Percentiles rank a stretch among this genome's conserved stretches.
phyloP scores from a whole-genome alignment of 2,797 vertebrate genomes.

The Florisuga fusca region DNA sequence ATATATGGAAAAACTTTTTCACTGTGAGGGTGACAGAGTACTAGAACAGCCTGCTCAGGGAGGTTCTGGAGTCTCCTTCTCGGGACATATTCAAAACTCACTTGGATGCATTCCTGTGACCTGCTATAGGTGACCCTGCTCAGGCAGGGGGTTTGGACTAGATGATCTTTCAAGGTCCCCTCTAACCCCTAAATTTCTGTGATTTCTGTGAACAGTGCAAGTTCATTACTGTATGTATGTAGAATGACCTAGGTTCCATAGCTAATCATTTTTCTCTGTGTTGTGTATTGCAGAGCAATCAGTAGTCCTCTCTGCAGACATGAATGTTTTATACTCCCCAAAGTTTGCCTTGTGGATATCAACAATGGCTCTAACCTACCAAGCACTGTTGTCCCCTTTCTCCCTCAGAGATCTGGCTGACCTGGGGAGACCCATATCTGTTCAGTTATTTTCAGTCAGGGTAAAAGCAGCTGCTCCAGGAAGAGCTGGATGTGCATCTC shows the following conservation, averaged over 20 bases:
- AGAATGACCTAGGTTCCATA: not conserved
- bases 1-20: too few species aligned
- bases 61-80: too few species aligned
- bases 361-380: not conserved
- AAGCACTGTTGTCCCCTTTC: not conserved
- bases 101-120: too few species aligned
- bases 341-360: not conserved
- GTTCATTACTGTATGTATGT: not conserved
- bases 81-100: too few species aligned
- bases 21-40: too few species aligned
- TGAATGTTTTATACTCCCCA: not conserved
- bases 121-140: too few species aligned
- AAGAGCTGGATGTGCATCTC: not conserved
- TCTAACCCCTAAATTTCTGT: too few species aligned
- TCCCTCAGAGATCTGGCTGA: not conserved
- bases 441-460: slow-evolving; percentile 11
- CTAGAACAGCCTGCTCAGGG: too few species aligned
- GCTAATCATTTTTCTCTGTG: not conserved
- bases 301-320: not conserved
- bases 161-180: too few species aligned
- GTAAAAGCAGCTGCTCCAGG: slow-evolving; percentile 12
- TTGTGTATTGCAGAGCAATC: not conserved
- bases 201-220: not conserved
- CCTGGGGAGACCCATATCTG: not conserved
- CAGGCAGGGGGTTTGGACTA: too few species aligned